A percentile compares a stretch with the other conserved stretches of the same genome.
phyloP scores from a whole-genome alignment of 2,888 invertebrate species.

The Lasioglossum lativentre region DNA sequence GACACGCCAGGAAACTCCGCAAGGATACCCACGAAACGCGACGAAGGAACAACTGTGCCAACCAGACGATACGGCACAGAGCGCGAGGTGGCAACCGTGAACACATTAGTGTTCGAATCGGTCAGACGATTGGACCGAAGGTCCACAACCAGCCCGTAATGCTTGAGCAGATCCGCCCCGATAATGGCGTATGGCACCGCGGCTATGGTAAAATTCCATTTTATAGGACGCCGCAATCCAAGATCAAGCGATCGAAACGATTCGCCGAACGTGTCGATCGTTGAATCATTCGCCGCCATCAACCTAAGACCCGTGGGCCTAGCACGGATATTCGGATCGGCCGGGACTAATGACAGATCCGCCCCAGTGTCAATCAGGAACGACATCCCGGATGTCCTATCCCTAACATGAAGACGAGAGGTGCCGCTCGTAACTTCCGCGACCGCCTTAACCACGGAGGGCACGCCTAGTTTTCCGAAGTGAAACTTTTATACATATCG shows the following conservation, averaged over 20 bases:
- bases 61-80: background rate
- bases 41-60: background rate
- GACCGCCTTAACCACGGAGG: too few relatives aligned
- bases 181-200: background rate
- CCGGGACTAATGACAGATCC: too few relatives aligned
- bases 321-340: too few relatives aligned
- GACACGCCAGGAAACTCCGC: background rate
- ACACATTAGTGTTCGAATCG: background rate
- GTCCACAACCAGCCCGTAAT: background rate
- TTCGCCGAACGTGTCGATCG: background rate
- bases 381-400: too few relatives aligned
- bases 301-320: too few relatives aligned
- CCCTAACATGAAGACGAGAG: too few relatives aligned
- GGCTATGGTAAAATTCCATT: background rate
- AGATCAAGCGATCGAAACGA: background rate
- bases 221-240: background rate
- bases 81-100: too few relatives aligned
- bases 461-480: fast-evolving
- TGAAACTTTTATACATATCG: too few relatives aligned
- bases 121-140: background rate
- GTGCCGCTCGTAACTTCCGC: fast-evolving
- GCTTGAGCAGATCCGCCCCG: background rate
- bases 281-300: too few relatives aligned
- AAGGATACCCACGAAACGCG: background rate
- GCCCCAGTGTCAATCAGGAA: too few relatives aligned